Evolutionary conservation across 1,140 invertebrate genomes (phyloP).

Genomic region (Bombus confusus): DNA sequence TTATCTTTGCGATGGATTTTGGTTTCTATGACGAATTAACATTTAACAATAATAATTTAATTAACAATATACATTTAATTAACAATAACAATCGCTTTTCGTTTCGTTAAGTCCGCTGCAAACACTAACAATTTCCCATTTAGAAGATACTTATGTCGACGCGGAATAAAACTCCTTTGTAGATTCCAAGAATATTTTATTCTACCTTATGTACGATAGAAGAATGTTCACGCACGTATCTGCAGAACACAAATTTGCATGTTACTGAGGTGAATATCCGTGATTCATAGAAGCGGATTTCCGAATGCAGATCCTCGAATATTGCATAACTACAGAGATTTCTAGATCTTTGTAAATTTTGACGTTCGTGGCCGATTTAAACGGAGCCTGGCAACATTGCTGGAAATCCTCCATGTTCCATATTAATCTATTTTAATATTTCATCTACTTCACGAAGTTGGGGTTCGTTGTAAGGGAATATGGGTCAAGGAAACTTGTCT

Average conservation of each 20-base stretch:
- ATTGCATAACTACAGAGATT: background rate
- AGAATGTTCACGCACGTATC: too few species aligned
- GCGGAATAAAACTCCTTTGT: too few species aligned
- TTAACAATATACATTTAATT: too few species aligned
- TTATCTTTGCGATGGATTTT: background rate
- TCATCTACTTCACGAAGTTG: slow-evolving; percentile 13
- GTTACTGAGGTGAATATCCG: background rate
- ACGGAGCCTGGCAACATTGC: background rate
- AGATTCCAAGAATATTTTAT: background rate
- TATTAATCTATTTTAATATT: slow-evolving; percentile 36
- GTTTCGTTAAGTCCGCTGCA: background rate
- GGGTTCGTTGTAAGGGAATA: background rate
- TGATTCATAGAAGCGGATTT: background rate
- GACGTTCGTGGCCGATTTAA: slow-evolving; percentile 17
- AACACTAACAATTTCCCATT: background rate
- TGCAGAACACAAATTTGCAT: background rate
- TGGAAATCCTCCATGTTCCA: slow-evolving; percentile 15
- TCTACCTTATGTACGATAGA: background rate
- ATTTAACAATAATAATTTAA: too few species aligned
- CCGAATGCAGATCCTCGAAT: background rate
- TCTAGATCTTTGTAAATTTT: slow-evolving; percentile 10
- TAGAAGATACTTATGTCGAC: background rate
- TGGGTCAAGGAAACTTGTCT: slow-evolving; percentile 19
- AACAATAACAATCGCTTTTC: background rate
- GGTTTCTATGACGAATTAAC: background rate